These are phyloP conservation scores for Piliocolobus tephrosceles DNA, from an alignment of 2,113 vertebrate genomes.

Conservation along the genomic window DNA sequence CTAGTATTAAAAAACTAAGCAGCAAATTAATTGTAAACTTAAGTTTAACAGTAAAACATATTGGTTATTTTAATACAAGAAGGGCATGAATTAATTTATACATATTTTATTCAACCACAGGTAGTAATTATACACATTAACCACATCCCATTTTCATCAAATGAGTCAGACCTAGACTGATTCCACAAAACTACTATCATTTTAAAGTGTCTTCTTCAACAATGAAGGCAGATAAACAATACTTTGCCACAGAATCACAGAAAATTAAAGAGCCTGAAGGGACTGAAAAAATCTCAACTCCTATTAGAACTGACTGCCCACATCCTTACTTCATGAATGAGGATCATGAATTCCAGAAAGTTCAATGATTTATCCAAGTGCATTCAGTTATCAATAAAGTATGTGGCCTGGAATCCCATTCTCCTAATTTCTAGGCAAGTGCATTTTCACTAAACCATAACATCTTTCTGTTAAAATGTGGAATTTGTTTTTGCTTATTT, in stretches of 20 bases:
- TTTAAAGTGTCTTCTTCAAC: background rate
- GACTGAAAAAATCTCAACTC: background rate
- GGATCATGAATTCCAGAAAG: background rate
- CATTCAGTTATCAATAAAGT: background rate
- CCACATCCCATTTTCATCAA: background rate
- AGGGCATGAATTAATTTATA: background rate
- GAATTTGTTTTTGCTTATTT: background rate
- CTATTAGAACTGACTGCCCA: background rate
- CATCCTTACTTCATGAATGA: background rate
- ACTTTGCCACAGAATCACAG: background rate
- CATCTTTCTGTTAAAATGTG: background rate
- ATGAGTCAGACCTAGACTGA: background rate
- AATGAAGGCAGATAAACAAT: background rate
- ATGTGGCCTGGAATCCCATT: background rate
- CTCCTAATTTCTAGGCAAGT: background rate
- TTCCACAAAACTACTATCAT: slow-evolving; percentile 28
- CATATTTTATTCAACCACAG: background rate
- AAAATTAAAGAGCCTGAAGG: slow-evolving; percentile 5
- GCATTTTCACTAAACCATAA: background rate
- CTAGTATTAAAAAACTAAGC: background rate
- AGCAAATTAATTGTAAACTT: background rate
- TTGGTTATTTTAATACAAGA: slow-evolving; percentile 22
- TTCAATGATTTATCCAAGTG: background rate
- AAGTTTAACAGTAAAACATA: background rate
- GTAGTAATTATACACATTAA: background rate